These are phyloP conservation scores for Enteromius paludinosus DNA, from an alignment of 2,797 vertebrate genomes.

Conservation along the genomic window DNA sequence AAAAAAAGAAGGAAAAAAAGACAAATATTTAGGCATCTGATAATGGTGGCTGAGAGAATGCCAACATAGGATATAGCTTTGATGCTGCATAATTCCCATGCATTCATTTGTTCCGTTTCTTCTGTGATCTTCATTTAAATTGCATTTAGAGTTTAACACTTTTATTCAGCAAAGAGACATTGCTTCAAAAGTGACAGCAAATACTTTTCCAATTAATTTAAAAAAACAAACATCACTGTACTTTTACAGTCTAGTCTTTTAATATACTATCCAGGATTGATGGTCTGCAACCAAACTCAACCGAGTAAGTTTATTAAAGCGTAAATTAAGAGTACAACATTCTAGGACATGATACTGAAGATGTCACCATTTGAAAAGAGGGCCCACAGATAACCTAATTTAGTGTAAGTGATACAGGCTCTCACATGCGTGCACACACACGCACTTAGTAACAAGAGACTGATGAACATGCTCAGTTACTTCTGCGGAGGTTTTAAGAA, in stretches of 20 bases:
- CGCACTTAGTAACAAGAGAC: slow-evolving; percentile 38
- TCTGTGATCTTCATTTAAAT: neutral
- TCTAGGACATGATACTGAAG: slow-evolving; percentile 4
- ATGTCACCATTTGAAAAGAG: slow-evolving; percentile 18
- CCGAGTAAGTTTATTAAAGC: neutral
- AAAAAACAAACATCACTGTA: neutral
- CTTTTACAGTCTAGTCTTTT: neutral
- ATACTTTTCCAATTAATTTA: neutral
- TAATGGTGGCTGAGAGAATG: neutral
- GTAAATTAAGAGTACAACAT: neutral
- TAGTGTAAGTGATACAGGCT: slow-evolving; percentile 22
- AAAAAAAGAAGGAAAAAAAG: neutral
- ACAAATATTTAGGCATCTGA: neutral
- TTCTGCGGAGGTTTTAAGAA: neutral
- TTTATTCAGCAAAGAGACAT: neutral
- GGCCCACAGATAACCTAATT: slow-evolving; percentile 31
- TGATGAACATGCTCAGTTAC: slow-evolving; percentile 24
- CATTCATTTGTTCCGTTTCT: neutral
- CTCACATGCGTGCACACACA: slow-evolving; percentile 25
- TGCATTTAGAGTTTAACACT: neutral
- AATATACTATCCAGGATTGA: neutral
- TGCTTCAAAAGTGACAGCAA: neutral
- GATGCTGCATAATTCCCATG: neutral
- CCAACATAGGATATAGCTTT: neutral
- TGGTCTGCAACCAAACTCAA: neutral